phyloP scores from a whole-genome alignment of 2,888 invertebrate genomes.

The Eupithecia abbreviata region DNA sequence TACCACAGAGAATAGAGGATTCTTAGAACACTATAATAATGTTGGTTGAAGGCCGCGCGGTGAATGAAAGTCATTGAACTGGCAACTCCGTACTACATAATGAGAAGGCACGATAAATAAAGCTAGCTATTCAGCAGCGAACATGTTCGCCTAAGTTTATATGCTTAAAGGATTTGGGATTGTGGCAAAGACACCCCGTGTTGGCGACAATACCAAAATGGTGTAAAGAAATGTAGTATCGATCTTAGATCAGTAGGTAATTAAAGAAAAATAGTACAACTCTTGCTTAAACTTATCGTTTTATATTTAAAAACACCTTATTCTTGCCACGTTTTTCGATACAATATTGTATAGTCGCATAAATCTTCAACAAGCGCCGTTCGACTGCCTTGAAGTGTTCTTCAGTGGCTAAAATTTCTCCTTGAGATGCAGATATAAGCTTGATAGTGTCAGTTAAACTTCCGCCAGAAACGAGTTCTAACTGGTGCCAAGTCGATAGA shows the following conservation, averaged over 20 bases:
- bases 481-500: slow-evolving; percentile 87
- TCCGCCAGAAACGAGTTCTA: slow-evolving; percentile 89
- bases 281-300: neutral
- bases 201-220: too few species aligned
- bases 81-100: neutral
- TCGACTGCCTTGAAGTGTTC: slow-evolving; percentile 91
- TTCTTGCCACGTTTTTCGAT: slow-evolving; percentile 84
- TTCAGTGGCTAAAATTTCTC: slow-evolving; percentile 86
- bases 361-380: slow-evolving; percentile 88
- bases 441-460: slow-evolving; percentile 84
- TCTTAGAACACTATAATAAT: too few species aligned
- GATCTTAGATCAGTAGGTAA: neutral
- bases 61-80: neutral
- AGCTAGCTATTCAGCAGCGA: slow-evolving; percentile 12
- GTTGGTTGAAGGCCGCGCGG: neutral
- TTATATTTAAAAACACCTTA: slow-evolving; percentile 65
- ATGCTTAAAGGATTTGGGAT: neutral
- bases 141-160: neutral
- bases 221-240: neutral
- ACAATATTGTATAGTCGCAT: slow-evolving; percentile 91
- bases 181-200: too few species aligned
- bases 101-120: neutral
- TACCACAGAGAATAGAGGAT: too few species aligned
- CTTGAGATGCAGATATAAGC: slow-evolving; percentile 81
- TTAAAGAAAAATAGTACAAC: neutral